phyloP scores from a whole-genome alignment of 30 jellyfish, hydroid and myxozoan species.

The Sanderia malayensis region DNA sequence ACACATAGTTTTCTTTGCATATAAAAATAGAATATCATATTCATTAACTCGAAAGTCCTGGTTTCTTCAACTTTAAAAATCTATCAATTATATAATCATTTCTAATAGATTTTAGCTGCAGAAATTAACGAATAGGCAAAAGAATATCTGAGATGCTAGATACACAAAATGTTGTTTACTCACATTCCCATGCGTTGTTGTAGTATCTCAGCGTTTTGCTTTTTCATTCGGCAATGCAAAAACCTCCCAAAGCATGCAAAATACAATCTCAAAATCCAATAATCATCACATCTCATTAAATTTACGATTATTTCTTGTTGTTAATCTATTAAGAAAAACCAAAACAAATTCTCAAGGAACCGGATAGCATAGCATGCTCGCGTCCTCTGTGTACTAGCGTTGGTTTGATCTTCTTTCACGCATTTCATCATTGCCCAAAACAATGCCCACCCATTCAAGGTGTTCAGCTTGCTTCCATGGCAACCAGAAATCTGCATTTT shows the following conservation, averaged over 20 bases:
- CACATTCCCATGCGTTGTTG: conserved; percentile 63
- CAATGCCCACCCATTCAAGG: conserved; percentile 38
- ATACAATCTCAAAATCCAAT: too few species aligned
- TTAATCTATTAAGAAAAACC: background rate
- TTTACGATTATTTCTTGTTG: background rate
- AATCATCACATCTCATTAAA: background rate
- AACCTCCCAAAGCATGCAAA: background rate
- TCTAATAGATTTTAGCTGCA: too few species aligned
- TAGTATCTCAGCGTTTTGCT: conserved; percentile 33
- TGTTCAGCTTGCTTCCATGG: conserved; percentile 55
- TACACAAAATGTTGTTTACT: conserved; percentile 11
- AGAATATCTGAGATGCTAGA: too few species aligned
- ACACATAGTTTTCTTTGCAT: too few species aligned
- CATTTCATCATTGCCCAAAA: conserved; percentile 37
- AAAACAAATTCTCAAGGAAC: background rate
- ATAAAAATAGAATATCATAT: too few species aligned
- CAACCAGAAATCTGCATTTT: conserved; percentile 16
- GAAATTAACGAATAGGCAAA: too few species aligned
- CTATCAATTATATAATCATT: too few species aligned
- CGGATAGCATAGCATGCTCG: conserved; percentile 7
- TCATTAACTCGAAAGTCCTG: too few species aligned
- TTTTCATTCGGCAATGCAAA: conserved; percentile 52
- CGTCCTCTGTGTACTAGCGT: conserved; percentile 42
- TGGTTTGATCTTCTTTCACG: background rate
- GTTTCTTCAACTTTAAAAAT: too few species aligned